Percentiles rank a stretch among this genome's conserved stretches.
Conservation (phyloP, 2,113 vertebrate genomes). For the Meles meles region DNA sequence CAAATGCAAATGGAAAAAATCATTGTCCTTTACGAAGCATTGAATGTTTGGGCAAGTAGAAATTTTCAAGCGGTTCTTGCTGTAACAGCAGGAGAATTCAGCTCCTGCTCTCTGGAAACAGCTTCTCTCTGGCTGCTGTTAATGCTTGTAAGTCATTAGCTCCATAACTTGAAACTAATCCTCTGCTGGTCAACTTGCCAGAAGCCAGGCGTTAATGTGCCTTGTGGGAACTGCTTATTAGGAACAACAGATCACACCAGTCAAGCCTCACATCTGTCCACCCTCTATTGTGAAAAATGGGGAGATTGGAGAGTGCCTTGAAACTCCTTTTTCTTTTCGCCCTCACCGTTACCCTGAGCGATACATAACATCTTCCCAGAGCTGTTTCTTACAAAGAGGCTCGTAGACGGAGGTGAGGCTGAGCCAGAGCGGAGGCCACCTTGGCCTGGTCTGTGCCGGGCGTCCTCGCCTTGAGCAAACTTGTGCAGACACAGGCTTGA, state of each 20-base stretch:
- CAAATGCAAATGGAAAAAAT: background rate
- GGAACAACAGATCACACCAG: background rate
- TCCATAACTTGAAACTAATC: background rate
- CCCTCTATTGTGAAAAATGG: background rate
- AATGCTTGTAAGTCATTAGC: background rate
- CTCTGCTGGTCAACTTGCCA: background rate
- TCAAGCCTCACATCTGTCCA: background rate
- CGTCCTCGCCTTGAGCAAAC: accelerated
- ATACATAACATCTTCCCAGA: background rate
- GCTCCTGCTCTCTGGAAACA: accelerated
- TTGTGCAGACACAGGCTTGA: accelerated
- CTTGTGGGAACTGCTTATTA: background rate
- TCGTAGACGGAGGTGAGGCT: accelerated
- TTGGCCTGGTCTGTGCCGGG: accelerated
- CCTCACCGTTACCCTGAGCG: accelerated
- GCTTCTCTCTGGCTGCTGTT: background rate
- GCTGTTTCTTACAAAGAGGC: background rate
- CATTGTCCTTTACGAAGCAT: background rate
- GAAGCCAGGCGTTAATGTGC: accelerated
- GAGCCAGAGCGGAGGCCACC: accelerated
- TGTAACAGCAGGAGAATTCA: accelerated
- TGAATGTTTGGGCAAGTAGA: background rate
- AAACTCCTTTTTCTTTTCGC: accelerated
- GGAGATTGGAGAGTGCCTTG: background rate
- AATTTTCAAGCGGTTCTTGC: background rate